A percentile compares a stretch with the other conserved stretches of the same genome.
These are phyloP conservation scores for Tachina grossa DNA, from an alignment of 2,888 invertebrate species.

Conservation along the genomic window DNA sequence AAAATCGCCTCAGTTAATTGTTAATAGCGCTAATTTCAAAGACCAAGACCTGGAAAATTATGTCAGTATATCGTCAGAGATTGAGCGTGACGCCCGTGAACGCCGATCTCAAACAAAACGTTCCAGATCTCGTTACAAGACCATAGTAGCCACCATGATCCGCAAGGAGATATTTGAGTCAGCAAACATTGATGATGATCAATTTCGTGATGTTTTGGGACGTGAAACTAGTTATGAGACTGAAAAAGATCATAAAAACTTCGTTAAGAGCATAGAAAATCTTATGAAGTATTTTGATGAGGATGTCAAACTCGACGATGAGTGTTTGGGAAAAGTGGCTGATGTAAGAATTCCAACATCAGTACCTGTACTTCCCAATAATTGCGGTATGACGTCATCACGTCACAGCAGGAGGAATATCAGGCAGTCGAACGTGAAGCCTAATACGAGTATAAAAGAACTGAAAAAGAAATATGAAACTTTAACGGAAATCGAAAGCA, in stretches of 20 bases:
- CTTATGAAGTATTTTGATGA: conserved; percentile 79
- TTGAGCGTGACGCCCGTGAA: conserved; percentile 74
- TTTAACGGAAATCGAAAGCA: conserved; percentile 4
- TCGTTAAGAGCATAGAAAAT: conserved; percentile 73
- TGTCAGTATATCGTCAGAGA: conserved; percentile 76
- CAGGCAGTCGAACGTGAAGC: conserved; percentile 24
- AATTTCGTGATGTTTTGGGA: conserved; percentile 75
- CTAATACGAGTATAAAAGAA: conserved; percentile 73
- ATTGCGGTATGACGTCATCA: conserved; percentile 50
- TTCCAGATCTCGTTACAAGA: conserved; percentile 49
- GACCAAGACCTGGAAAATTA: conserved; percentile 76
- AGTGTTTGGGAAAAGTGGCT: conserved; percentile 61
- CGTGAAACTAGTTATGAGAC: conserved; percentile 74
- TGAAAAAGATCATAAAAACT: background rate
- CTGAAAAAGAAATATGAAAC: conserved; percentile 77
- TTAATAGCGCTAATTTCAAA: conserved; percentile 77
- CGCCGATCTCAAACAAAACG: conserved; percentile 62
- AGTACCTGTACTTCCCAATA: conserved; percentile 74
- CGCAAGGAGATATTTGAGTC: conserved; percentile 78
- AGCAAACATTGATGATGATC: conserved; percentile 77
- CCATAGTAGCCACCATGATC: conserved; percentile 76
- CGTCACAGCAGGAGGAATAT: conserved; percentile 45
- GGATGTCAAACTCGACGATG: conserved; percentile 73
- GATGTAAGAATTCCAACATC: conserved; percentile 75
- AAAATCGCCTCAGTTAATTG: conserved; percentile 66